Evolutionary conservation across 2,113 vertebrate species (phyloP).

Genomic region (Aphyosemion australe): DNA sequence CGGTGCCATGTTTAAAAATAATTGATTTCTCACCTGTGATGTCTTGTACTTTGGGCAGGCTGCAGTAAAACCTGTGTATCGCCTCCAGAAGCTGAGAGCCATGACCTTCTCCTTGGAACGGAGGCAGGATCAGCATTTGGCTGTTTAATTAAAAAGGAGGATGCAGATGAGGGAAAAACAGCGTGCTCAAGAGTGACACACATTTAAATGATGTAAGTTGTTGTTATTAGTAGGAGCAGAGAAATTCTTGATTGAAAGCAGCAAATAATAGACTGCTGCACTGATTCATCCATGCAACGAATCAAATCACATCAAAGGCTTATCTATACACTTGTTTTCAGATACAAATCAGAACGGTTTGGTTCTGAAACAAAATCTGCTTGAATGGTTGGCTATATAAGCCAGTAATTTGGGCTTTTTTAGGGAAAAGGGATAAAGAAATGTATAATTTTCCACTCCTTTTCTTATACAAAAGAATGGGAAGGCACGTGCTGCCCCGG

Average conservation of each 20-base stretch:
- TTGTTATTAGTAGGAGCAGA: constrained; percentile 22
- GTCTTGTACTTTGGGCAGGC: constrained; percentile 91
- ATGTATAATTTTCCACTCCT: constrained; percentile 84
- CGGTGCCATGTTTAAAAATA: too few species aligned
- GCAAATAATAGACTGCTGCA: constrained; percentile 60
- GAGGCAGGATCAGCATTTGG: constrained; percentile 98
- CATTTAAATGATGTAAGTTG: background rate
- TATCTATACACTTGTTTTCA: constrained; percentile 76
- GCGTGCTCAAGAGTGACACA: constrained; percentile 19
- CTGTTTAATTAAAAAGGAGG: constrained; percentile 72
- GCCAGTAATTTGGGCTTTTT: constrained; percentile 81
- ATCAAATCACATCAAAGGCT: constrained; percentile 70
- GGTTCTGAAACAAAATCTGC: constrained; percentile 71
- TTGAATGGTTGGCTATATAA: constrained; percentile 77
- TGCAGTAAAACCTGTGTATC: constrained; percentile 93
- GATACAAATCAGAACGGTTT: constrained; percentile 74
- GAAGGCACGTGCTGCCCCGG: constrained; percentile 92
- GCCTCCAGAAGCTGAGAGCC: constrained; percentile 97
- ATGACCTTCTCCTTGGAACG: constrained; percentile 98
- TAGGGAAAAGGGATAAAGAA: constrained; percentile 77
- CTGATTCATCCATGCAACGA: constrained; percentile 71
- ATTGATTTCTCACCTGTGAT: constrained; percentile 86
- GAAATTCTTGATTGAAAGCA: constrained; percentile 55
- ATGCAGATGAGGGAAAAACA: constrained; percentile 15
- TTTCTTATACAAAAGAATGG: constrained; percentile 82